phyloP scores from a whole-genome alignment of 2,888 invertebrate species.

The Mesopsocus fuscifrons region DNA sequence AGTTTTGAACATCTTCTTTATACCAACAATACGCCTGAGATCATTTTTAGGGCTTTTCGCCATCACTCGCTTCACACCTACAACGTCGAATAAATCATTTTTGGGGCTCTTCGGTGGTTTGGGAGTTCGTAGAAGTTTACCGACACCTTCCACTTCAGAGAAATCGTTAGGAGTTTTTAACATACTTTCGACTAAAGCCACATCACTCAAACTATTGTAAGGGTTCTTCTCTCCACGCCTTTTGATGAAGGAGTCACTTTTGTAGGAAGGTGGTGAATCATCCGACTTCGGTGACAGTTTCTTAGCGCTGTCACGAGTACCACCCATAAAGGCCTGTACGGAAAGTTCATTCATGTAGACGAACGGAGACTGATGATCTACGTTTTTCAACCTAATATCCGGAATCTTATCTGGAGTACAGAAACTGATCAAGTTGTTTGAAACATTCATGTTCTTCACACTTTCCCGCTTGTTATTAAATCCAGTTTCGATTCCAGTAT shows the following conservation, averaged over 20 bases:
- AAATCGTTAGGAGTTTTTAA: conserved; percentile 1
- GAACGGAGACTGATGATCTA: neutral
- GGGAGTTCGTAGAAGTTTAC: neutral
- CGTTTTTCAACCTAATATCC: too few relatives aligned
- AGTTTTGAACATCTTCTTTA: neutral
- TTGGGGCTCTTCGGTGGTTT: neutral
- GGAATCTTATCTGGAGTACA: neutral
- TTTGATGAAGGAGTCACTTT: neutral
- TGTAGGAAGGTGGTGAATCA: neutral
- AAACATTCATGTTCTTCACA: neutral
- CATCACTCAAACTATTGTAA: neutral
- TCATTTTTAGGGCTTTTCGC: neutral
- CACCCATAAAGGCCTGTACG: neutral
- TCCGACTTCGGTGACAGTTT: neutral
- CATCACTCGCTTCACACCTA: neutral
- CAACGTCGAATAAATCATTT: neutral
- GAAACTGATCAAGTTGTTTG: neutral
- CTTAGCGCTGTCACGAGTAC: neutral
- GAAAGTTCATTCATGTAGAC: neutral
- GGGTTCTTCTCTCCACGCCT: neutral
- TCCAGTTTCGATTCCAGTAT: neutral
- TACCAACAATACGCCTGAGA: neutral
- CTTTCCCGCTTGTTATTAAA: neutral
- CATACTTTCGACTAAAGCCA: neutral
- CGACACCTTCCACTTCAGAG: neutral